A percentile compares a stretch with the other conserved stretches of the same genome.
These are phyloP conservation scores for Salvelinus namaycush DNA, from an alignment of 2,113 vertebrate genomes.

Conservation along the genomic window DNA sequence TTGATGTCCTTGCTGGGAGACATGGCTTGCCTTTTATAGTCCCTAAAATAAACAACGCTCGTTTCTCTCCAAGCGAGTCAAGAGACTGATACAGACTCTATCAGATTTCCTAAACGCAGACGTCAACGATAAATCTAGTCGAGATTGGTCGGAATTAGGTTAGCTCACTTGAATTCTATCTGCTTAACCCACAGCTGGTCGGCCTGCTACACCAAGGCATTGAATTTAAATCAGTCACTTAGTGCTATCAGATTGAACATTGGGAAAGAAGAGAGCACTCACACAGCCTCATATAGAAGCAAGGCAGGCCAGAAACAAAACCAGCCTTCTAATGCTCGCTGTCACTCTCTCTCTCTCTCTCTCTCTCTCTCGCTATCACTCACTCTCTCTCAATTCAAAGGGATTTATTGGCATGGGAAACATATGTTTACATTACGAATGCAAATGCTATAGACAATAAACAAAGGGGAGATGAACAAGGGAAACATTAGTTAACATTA, in stretches of 20 bases:
- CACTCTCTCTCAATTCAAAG: too few relatives aligned
- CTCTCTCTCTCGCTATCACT: too few relatives aligned
- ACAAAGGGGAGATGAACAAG: too few relatives aligned
- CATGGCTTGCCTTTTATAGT: conserved; percentile 78
- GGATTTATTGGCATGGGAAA: too few relatives aligned
- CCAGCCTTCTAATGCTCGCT: conserved; percentile 60
- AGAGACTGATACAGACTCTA: conserved; percentile 78
- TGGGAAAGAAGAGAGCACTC: conserved; percentile 71
- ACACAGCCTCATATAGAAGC: conserved; percentile 51
- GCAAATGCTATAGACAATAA: too few relatives aligned
- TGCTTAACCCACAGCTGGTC: conserved; percentile 82
- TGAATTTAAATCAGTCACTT: conserved; percentile 82
- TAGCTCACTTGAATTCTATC: conserved; percentile 84
- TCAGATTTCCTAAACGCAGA: conserved; percentile 81
- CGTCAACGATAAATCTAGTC: conserved; percentile 78
- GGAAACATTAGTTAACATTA: too few relatives aligned
- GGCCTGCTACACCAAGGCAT: conserved; percentile 78
- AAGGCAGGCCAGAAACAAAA: conserved; percentile 33
- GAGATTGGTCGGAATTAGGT: conserved; percentile 81
- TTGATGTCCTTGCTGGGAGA: conserved; percentile 78
- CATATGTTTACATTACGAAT: too few relatives aligned
- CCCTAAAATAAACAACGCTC: conserved; percentile 72
- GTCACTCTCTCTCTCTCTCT: conserved; percentile 4
- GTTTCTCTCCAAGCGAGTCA: conserved; percentile 77
- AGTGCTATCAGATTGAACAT: conserved; percentile 78